These are phyloP conservation scores for Phocoena phocoena DNA, from an alignment of 2,113 vertebrate genomes.

Conservation along the genomic window DNA sequence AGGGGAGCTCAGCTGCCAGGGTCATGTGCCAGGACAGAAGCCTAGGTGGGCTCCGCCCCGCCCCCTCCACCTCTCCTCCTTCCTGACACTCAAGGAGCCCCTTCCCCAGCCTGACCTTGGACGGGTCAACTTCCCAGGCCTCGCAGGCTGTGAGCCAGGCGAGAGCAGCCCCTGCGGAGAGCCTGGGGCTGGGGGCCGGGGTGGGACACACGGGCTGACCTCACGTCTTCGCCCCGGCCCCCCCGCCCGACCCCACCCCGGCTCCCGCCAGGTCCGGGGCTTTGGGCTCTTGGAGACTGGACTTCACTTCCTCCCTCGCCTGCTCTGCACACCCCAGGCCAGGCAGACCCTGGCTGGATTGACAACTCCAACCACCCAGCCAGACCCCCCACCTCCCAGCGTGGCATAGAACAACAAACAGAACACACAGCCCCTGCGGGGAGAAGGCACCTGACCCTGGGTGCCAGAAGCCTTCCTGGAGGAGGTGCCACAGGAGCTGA, in stretches of 20 bases:
- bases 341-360: background rate
- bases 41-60: fast-evolving
- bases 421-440: background rate
- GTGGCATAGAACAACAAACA: too few relatives aligned
- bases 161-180: background rate
- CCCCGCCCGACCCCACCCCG: too few relatives aligned
- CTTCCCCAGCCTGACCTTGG: background rate
- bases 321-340: background rate
- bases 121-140: fast-evolving
- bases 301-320: background rate
- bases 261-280: too few relatives aligned
- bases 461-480: background rate
- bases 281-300: background rate
- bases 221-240: background rate
- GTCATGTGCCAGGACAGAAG: background rate
- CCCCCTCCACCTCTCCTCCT: background rate
- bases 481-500: background rate
- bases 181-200: background rate
- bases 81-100: background rate
- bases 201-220: background rate
- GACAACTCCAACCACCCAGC: background rate
- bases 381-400: background rate
- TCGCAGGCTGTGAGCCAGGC: background rate
- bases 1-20: too few relatives aligned
- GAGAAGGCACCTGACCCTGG: background rate